A percentile compares a stretch with the other conserved stretches of the same genome.
Conservation (phyloP, 37 sponge, comb jelly and placozoan species). For the Bolinopsis microptera region DNA sequence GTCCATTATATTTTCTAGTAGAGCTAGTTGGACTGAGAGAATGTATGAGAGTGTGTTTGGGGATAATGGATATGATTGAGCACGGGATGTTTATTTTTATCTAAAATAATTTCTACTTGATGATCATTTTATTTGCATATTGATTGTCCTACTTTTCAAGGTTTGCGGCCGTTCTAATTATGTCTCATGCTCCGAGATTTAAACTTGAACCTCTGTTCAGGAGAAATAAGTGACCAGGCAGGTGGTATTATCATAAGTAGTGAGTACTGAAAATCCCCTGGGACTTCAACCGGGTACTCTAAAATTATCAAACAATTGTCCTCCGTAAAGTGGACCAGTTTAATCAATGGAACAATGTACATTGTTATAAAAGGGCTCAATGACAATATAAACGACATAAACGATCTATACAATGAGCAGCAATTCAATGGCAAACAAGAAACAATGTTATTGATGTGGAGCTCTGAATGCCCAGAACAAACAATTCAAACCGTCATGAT, state of each 20-base stretch:
- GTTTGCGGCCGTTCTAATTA: no score
- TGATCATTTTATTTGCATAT: no score
- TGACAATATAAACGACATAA: background rate
- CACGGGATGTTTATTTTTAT: no score
- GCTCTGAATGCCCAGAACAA: background rate
- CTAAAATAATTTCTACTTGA: no score
- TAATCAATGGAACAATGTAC: conserved; percentile 13
- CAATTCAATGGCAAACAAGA: background rate
- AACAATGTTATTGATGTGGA: background rate
- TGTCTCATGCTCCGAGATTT: no score
- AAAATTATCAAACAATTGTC: background rate
- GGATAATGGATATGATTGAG: no score
- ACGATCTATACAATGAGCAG: background rate
- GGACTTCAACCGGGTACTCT: background rate
- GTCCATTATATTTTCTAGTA: no score
- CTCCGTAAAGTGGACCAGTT: background rate
- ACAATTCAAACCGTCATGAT: background rate
- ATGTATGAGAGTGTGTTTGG: no score
- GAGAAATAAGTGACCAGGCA: no score
- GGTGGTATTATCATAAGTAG: background rate
- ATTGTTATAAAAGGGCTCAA: background rate
- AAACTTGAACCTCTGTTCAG: no score
- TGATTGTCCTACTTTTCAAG: no score
- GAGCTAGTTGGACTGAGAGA: no score
- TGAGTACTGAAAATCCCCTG: background rate